These are phyloP conservation scores for Drosophila oshimai DNA, from an alignment of 1,140 invertebrate genomes.

Conservation along the genomic window DNA sequence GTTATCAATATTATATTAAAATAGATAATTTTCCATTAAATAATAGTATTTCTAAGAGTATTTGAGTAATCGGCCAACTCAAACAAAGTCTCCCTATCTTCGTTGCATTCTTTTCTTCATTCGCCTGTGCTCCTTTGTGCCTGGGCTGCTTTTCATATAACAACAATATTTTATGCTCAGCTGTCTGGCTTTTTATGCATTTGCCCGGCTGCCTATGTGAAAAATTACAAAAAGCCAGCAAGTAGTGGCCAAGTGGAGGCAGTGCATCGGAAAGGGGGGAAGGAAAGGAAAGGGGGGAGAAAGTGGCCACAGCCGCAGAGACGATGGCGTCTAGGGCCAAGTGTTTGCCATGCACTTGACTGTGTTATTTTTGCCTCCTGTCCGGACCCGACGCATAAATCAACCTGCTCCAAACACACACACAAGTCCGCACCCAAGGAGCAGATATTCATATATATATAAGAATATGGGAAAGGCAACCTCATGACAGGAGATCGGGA, in stretches of 20 bases:
- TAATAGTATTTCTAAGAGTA: background rate
- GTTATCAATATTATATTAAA: too few species aligned
- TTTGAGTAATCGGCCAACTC: background rate
- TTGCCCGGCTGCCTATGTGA: conserved; percentile 71
- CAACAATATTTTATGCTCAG: conserved; percentile 80
- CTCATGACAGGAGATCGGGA: conserved; percentile 37
- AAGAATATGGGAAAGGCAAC: background rate
- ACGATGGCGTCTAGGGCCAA: conserved; percentile 54
- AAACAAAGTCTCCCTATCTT: background rate
- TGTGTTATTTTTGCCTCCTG: conserved; percentile 70
- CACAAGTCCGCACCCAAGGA: conserved; percentile 18
- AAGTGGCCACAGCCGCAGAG: conserved; percentile 35
- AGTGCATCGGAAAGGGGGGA: background rate
- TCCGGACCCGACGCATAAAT: conserved; percentile 62
- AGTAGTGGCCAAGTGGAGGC: conserved; percentile 42
- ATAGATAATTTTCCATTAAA: too few species aligned
- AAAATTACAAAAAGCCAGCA: conserved; percentile 73
- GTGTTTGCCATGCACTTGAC: conserved; percentile 78
- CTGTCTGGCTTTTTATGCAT: conserved; percentile 80
- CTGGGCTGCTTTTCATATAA: conserved; percentile 73
- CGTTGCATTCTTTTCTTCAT: conserved; percentile 12
- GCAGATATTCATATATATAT: background rate
- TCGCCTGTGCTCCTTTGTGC: conserved; percentile 17
- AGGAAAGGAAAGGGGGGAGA: background rate
- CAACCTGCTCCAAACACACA: conserved; percentile 54